Base-by-base conservation (phyloP, 2,888 invertebrate species). In the Atrina japonica region DNA sequence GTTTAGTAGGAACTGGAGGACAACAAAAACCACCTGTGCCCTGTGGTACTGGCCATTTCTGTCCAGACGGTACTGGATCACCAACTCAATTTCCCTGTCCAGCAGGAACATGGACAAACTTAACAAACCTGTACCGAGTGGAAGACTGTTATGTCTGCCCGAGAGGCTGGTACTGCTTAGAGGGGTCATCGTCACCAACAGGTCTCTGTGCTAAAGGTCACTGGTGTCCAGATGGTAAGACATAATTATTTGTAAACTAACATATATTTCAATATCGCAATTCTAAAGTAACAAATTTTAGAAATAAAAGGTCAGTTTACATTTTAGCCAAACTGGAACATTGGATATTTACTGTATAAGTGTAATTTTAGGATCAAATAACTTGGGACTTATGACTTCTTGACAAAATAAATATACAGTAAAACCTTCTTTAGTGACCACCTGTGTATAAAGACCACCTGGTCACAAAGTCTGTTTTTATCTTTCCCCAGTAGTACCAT, bases 211-310 rank as follows among this genome's bases (percentile, higher is more conserved):
- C 67, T 40, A 72, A 73, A 47, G 89, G 89, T 5, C 87, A 89
- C 64, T 89, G 82, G 76, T 89, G 89, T 76, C 88, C 88, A 14
- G 81, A 83, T 67, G 85, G 88, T 88, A 72, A 80, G 83, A 50
- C 5, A 14, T 14, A 35, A 18, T 9, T 5, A 7, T 40, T 7
- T 5, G 16, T 29, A 49, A 52, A 9, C 25, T 35, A 11, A 35
- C 5, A 35, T 35, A 5, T 11, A 35, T 35, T 35, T 35, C 35
- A 35, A 35, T 35, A n/a, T n/a, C n/a, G n/a, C n/a, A n/a, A n/a
- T n/a, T n/a, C n/a, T n/a, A n/a, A n/a, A n/a, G n/a, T n/a, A n/a
- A n/a, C n/a, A n/a, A n/a, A n/a, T n/a, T n/a, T n/a, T n/a, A n/a
- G n/a, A n/a, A n/a, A n/a, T n/a, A n/a, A n/a, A n/a, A n/a, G n/a